A percentile compares a stretch with the other conserved stretches of the same genome.
phyloP scores from a whole-genome alignment of 92 coral and sea anemone genomes.

The Muricea muricata region DNA sequence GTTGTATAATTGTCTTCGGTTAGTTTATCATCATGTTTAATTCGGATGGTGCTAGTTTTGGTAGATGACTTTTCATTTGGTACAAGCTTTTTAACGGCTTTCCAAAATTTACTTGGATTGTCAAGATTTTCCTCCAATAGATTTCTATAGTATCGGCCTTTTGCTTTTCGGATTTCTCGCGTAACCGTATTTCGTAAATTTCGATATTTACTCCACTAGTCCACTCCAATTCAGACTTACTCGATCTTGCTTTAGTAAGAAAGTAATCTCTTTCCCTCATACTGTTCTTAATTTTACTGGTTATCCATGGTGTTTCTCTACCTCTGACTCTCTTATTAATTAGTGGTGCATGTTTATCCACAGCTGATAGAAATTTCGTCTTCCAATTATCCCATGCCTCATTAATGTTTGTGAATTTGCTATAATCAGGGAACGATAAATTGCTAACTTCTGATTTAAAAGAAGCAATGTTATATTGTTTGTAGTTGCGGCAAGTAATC shows the following conservation, averaged over 20 bases:
- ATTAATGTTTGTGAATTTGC: not conserved
- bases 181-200: slow-evolving; percentile 6
- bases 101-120: slow-evolving; percentile 8
- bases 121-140: not conserved
- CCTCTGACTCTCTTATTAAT: slow-evolving; percentile 16
- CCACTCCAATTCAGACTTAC: not conserved
- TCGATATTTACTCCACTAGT: not conserved
- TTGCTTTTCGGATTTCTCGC: slow-evolving; percentile 20
- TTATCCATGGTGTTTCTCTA: slow-evolving; percentile 10
- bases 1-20: slow-evolving; percentile 21
- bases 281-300: not conserved
- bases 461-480: slow-evolving; percentile 6
- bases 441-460: slow-evolving; percentile 13
- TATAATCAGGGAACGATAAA: slow-evolving; percentile 1
- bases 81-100: not conserved
- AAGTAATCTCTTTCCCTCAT: slow-evolving; percentile 20
- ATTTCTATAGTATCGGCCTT: slow-evolving; percentile 4
- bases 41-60: slow-evolving; percentile 8
- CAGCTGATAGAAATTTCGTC: slow-evolving; percentile 11
- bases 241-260: slow-evolving; percentile 4
- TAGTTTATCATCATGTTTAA: slow-evolving; percentile 4
- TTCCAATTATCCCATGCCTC: slow-evolving; percentile 9
- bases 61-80: slow-evolving; percentile 17
- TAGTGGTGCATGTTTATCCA: slow-evolving; percentile 9
- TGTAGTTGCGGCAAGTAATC: slow-evolving; percentile 36